Base-by-base conservation (phyloP, 2,888 invertebrate species). In the Megaustenia siamemsis region DNA sequence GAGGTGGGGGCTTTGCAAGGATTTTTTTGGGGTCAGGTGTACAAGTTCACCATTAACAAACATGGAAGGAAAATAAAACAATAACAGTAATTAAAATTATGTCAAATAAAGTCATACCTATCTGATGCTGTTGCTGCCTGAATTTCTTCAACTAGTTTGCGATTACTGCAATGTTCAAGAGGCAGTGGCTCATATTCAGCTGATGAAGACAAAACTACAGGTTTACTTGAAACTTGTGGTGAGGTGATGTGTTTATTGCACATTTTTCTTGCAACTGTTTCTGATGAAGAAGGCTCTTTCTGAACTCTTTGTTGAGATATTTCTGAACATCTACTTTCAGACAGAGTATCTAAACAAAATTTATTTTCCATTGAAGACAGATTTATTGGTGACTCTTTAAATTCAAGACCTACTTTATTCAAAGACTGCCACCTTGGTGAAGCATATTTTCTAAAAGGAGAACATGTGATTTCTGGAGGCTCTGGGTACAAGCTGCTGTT, bases 161-260 rank as follows among this genome's bases (percentile, higher is more conserved):
- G 87, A 63, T 89, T 90, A 43, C 87, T 88, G 66, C 88, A 88
- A 81, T 89, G 86, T 43, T 88, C 87, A n/a, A 88, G 77, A 3
- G 92, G 92, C 53, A 92, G 84, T 10, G 92, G 92, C 79, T 92
- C 91, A 73, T 90, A 90, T 79, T 92, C 92, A 2, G 92, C 91
- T 81, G 89, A 89, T 73, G 90, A 90, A 56, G 88, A 88, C 81
- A 87, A 71, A 87, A 89, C 88, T 87, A 90, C 90, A 86, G 90
- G 89, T 76, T 88, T 88, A 68, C 85, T 87, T 38, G 86, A 84
- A 80, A 85, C 86, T 24, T 88, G 81, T 75, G 86, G 84, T 56
- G 75, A 77, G 24, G 40, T 63, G 68, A 60, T 60, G n/a, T 83
- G 83, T 35, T 82, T 88, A 88, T 89, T 87, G 88, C 89, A 87